Conservation (phyloP, 2,113 vertebrate species). For the Chitala chitala region DNA sequence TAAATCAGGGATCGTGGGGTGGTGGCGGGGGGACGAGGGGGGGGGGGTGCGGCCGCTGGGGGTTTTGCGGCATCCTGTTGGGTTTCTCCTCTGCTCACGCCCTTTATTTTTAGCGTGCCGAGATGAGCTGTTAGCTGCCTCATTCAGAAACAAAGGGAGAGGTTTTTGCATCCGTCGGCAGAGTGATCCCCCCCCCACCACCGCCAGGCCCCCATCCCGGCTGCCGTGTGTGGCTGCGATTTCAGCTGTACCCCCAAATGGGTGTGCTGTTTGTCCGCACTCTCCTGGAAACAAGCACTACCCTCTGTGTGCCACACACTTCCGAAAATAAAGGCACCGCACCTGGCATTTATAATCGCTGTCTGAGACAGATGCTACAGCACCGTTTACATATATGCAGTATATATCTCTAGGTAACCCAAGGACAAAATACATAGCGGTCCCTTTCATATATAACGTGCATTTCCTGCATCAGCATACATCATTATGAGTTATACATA, state of each 20-base stretch:
- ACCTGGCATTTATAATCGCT: not conserved
- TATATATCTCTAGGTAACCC: not conserved
- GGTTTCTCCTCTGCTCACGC: conserved; percentile 58
- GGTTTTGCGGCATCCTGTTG: conserved; percentile 52
- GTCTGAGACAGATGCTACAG: not conserved
- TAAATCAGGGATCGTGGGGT: conserved; percentile 70
- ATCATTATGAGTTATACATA: no score
- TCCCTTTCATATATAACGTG: not conserved
- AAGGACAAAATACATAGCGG: not conserved
- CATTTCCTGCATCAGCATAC: no score
- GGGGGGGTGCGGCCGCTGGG: conserved; percentile 61
- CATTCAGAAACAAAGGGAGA: conserved; percentile 8
- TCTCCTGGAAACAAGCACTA: not conserved
- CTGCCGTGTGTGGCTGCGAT: not conserved
- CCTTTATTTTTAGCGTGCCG: conserved; percentile 18
- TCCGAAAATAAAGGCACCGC: not conserved
- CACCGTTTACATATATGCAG: not conserved
- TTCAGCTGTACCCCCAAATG: not conserved
- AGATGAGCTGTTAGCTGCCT: conserved; percentile 24
- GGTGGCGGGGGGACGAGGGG: no score
- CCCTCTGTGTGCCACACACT: not conserved
- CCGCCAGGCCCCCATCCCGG: no score
- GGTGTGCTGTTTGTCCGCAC: not conserved
- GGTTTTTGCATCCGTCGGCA: conserved; percentile 13
- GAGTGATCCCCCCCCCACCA: not conserved